phyloP scores from a whole-genome alignment of 2,113 vertebrate genomes.

The Percina caprodes region DNA sequence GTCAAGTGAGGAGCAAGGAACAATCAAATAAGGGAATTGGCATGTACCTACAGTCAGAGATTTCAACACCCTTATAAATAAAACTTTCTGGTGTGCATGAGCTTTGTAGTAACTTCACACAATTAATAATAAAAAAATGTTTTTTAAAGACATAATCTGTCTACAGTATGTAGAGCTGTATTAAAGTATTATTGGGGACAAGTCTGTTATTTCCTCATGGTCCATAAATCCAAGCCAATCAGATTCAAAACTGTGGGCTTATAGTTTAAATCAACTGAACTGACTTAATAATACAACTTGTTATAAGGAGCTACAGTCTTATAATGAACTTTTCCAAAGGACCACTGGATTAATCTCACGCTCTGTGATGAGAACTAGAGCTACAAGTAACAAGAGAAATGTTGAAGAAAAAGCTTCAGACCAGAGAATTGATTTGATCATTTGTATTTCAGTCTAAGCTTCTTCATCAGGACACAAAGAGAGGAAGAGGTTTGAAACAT shows the following conservation, averaged over 20 bases:
- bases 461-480: constrained; percentile 9
- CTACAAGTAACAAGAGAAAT: background rate
- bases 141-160: too few species aligned
- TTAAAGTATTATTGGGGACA: background rate
- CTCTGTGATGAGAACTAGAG: background rate
- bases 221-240: background rate
- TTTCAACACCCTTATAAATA: background rate
- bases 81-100: too few species aligned
- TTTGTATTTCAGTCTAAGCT: background rate
- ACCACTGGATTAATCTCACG: background rate
- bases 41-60: background rate
- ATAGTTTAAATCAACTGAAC: background rate
- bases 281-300: background rate
- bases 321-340: background rate
- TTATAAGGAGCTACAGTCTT: background rate
- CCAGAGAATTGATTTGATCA: background rate
- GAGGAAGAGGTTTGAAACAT: background rate
- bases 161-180: too few species aligned
- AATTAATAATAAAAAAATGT: too few species aligned
- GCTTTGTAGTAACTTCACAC: too few species aligned
- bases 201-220: background rate
- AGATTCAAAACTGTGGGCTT: background rate
- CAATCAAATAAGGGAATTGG: too few species aligned
- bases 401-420: background rate
- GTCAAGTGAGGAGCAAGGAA: too few species aligned